Evolutionary conservation across 2,113 vertebrate species (phyloP).

Genomic region (Melanerpes aurifrons): DNA sequence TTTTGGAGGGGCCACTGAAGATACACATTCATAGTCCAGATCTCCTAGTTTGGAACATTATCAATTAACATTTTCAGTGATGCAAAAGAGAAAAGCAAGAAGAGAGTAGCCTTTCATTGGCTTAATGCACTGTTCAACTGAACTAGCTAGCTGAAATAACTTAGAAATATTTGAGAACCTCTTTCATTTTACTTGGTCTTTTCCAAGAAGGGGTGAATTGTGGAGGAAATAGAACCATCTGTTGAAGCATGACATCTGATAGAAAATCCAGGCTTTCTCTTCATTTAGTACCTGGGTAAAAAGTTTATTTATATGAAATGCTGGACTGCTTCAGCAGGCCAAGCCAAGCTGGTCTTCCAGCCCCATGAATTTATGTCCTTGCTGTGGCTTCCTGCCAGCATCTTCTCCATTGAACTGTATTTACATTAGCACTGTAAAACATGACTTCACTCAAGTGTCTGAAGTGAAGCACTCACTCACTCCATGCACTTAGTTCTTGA

Average conservation of each 20-base stretch:
- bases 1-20: not conserved
- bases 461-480: constrained; percentile 18
- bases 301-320: constrained; percentile 36
- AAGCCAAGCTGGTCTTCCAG: constrained; percentile 21
- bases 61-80: not conserved
- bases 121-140: not conserved
- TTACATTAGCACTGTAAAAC: constrained; percentile 56
- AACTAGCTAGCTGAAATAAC: not conserved
- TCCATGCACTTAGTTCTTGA: not conserved
- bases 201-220: not conserved
- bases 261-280: constrained; percentile 1
- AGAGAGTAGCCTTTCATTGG: not conserved
- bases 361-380: constrained; percentile 32
- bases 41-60: not conserved
- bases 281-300: constrained; percentile 37
- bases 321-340: constrained; percentile 1
- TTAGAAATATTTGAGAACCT: not conserved
- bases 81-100: not conserved
- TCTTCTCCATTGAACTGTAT: constrained; percentile 28
- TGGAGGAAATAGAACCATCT: not conserved
- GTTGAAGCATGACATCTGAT: not conserved
- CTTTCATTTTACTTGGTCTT: not conserved
- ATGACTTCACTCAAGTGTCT: constrained; percentile 38
- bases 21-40: not conserved
- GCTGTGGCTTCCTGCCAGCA: constrained; percentile 34